Conservation (phyloP, 2,888 invertebrate species). For the Salticus scenicus region DNA sequence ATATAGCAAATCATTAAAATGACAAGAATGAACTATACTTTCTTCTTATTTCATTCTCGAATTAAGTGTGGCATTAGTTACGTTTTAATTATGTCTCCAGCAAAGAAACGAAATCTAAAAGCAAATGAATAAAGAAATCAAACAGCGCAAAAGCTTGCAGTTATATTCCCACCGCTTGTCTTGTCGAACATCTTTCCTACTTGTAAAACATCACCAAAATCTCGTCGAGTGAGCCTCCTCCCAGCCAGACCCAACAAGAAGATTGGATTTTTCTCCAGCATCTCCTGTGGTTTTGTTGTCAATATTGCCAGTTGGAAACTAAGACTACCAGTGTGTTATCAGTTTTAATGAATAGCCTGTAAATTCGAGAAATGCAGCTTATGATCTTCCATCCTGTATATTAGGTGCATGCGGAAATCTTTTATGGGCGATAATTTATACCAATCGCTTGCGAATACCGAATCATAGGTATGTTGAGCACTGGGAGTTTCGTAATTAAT, state of each 20-base stretch:
- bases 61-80: too few species aligned
- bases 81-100: too few species aligned
- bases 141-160: background rate
- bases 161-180: background rate
- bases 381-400: background rate
- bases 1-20: too few species aligned
- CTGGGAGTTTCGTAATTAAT: background rate
- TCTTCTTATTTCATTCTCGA: too few species aligned
- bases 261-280: slow-evolving; percentile 20
- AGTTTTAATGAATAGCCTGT: slow-evolving; percentile 1
- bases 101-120: too few species aligned
- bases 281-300: slow-evolving; percentile 52
- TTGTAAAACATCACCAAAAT: background rate
- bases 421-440: background rate
- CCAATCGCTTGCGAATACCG: background rate
- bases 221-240: slow-evolving; percentile 12
- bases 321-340: background rate
- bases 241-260: slow-evolving; percentile 57
- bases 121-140: background rate
- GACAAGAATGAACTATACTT: too few species aligned
- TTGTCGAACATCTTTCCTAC: background rate
- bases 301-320: slow-evolving; percentile 27
- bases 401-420: background rate
- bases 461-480: too few species aligned
- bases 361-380: background rate